phyloP scores from a whole-genome alignment of 2,888 invertebrate genomes.

The Diplazon laetatorius region DNA sequence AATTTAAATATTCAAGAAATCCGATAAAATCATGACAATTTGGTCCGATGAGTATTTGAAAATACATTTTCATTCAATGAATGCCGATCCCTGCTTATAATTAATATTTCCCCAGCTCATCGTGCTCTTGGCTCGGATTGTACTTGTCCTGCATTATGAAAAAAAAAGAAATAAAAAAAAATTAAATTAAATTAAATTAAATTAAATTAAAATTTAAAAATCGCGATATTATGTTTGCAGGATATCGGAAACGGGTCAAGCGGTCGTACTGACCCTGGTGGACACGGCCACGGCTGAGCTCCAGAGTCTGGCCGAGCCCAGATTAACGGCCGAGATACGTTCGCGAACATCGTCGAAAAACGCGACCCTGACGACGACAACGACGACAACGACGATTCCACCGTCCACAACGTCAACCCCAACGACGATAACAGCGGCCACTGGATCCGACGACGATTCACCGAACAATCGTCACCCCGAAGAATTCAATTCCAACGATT shows the following conservation, averaged over 20 bases:
- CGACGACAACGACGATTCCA: constrained; percentile 56
- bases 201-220: not conserved
- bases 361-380: constrained; percentile 74
- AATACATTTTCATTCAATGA: too few relatives aligned
- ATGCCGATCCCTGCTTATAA: too few relatives aligned
- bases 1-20: too few relatives aligned
- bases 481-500: not conserved
- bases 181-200: not conserved
- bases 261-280: constrained; percentile 85
- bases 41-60: too few relatives aligned
- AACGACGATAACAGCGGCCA: constrained; percentile 63
- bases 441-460: not conserved
- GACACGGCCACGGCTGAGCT: constrained; percentile 86
- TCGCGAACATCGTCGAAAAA: constrained; percentile 77
- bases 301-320: constrained; percentile 84
- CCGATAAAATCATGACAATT: too few relatives aligned
- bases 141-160: too few relatives aligned
- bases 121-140: too few relatives aligned
- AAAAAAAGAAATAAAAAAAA: not conserved
- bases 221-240: constrained; percentile 78
- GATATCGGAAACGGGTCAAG: constrained; percentile 86
- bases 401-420: constrained; percentile 36
- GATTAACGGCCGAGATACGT: constrained; percentile 83
- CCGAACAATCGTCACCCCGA: not conserved
- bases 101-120: too few relatives aligned